Evolutionary conservation across 2,888 invertebrate species (phyloP).

Genomic region (Noctuana brunneofusca): DNA sequence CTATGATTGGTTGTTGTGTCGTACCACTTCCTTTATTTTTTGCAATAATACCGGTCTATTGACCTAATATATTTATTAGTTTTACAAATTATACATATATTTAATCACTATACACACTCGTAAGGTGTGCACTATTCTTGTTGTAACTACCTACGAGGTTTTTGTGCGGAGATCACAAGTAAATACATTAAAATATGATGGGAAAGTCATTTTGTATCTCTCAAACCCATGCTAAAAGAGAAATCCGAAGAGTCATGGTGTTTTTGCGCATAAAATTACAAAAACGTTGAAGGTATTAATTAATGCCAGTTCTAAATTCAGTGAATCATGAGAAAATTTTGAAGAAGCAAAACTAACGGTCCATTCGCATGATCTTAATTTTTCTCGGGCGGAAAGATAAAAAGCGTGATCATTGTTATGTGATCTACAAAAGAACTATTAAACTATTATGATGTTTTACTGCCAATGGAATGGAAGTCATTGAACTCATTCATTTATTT

Average conservation of each 20-base stretch:
- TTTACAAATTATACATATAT: too few species aligned
- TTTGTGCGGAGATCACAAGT: background rate
- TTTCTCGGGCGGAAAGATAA: constrained; percentile 1
- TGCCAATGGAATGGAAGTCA: constrained; percentile 13
- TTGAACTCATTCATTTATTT: constrained; percentile 33
- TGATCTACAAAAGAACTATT: constrained; percentile 16
- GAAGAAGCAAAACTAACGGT: constrained; percentile 5
- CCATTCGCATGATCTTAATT: constrained; percentile 3
- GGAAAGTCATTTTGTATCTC: constrained; percentile 7
- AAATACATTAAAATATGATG: constrained; percentile 3
- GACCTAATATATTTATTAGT: too few species aligned
- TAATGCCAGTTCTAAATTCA: constrained; percentile 10
- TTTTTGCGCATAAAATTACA: constrained; percentile 16
- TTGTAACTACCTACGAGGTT: background rate
- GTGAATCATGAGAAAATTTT: constrained; percentile 21
- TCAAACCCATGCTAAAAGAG: constrained; percentile 16
- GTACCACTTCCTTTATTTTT: too few species aligned
- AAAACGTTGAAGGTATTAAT: constrained; percentile 16
- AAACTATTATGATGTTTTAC: constrained; percentile 10
- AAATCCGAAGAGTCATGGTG: constrained; percentile 9
- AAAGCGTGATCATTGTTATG: constrained; percentile 1
- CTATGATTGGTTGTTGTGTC: too few species aligned
- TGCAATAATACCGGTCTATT: too few species aligned
- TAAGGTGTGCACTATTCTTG: too few species aligned
- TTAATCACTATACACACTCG: too few species aligned